Base-by-base conservation (phyloP, 2,888 invertebrate genomes). In the Protodeltote pygarga region DNA sequence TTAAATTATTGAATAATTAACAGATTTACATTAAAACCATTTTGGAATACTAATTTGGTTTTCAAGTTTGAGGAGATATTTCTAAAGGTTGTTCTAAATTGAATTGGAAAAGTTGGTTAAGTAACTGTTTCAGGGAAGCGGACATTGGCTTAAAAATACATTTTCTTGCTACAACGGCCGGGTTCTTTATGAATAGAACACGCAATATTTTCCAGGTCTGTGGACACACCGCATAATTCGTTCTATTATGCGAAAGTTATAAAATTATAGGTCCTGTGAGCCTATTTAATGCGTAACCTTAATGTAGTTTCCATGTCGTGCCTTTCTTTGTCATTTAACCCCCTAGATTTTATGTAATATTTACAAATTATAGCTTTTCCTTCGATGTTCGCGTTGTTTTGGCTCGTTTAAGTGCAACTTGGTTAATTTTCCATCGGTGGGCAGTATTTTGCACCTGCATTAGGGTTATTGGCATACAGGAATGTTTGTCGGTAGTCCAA, bases 191-290 rank as follows among this genome's bases (percentile, higher is more conserved):
- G 29, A 34, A 34, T 25, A 39, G 45, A 52, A 45, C 47, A 63
- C 53, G 47, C 41, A 65, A 23, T 44, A 49, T 58, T 51, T 40
- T 14, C 25, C 34, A 34, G 17, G 33, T 48, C 67, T 38, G 19
- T 20, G 24, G 11, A 35, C 31, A 33, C 17, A 19, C 34, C n/a
- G 38, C 40, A 33, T 42, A 67, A 52, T 60, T 48, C 21, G 31
- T 21, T 28, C 16, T 59, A 42, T 63, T 48, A 59, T 40, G 38
- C 34, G 32, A 67, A 67, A 67, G 42, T 59, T 54, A 44, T 29
- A 29, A 59, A 65, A 67, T 63, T 67, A 65, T 65, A 67, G 68
- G 48, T 47, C 54, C 64, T 45, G 34, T 14, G 51, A 15, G 55
- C 34, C 11, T 47, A 41, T 63, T 64, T 63, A 54, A 63, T 67